Base-by-base conservation (phyloP, 2,888 invertebrate species). In the Lutraria lutraria region DNA sequence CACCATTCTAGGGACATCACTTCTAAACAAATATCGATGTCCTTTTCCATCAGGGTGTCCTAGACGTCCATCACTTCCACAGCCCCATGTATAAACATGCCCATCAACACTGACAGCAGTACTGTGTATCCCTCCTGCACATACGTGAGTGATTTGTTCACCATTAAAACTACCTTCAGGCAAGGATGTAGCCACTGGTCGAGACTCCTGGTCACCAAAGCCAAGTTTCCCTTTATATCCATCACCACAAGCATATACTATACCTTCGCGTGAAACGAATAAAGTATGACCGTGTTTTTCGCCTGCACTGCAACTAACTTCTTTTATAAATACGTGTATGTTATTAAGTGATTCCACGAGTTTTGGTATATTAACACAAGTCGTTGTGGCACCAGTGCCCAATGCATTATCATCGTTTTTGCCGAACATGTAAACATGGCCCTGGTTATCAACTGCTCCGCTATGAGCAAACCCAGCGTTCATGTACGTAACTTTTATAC, bases 161-260 rank as follows among this genome's bases (percentile, higher is more conserved):
- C 84, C 87, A 60, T 90, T 82, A 89, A 95, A 95, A 34, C 83
- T 84, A 54, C 87, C 89, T 19, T 83, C 72, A 19, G 92, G 85
- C n/a, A 95, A 89, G 34, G 72, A 76, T 8, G 89, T 88, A 2
- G 95, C 94, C 25, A 84, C 79, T 19, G 76, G 88, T 68, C 87
- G 76, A 0, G 91, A 88, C 13, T 85, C 88, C 81, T 94, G 94
- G 85, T 93, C 93, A 31, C 93, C 95, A 29, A 93, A 91, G 8
- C 95, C 95, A 31, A 95, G 89, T 89, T 95, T 95, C 0, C 95
- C 95, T 86, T 95, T 95, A 88, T 94, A 95, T 15, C 95, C 95
- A 83, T 95, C 94, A 0, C 95, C 95, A 91, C 93, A 94, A 13
- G 93, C 82, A 89, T 87, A 93, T 25, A 94, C 94, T 0, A 63